A percentile compares a stretch with the other conserved stretches of the same genome.
Evolutionary conservation across 2,797 vertebrate species (phyloP).

Genomic region (Hapalemur alaotrensis): DNA sequence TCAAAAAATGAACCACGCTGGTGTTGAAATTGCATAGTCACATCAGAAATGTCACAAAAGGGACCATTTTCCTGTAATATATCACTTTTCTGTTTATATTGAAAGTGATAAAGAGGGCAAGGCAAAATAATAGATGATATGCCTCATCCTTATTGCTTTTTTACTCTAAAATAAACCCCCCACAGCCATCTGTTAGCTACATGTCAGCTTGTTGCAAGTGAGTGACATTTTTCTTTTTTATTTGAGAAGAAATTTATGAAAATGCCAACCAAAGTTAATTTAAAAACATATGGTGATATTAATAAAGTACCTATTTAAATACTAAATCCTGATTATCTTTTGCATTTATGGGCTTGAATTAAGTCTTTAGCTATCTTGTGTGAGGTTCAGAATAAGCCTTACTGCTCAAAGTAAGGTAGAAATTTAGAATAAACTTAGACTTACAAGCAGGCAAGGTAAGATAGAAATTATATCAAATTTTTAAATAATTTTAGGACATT

Average conservation of each 20-base stretch:
- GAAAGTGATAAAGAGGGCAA: constrained; percentile 77
- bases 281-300: constrained; percentile 66
- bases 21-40: constrained; percentile 65
- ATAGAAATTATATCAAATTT: background rate
- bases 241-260: constrained; percentile 70
- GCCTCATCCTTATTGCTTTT: constrained; percentile 70
- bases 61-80: constrained; percentile 71
- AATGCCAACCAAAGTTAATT: constrained; percentile 63
- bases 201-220: constrained; percentile 65
- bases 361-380: background rate
- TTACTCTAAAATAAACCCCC: constrained; percentile 62
- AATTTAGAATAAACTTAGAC: background rate
- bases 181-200: constrained; percentile 74
- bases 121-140: constrained; percentile 79
- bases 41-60: constrained; percentile 77
- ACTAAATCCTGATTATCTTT: constrained; percentile 47
- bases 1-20: constrained; percentile 46
- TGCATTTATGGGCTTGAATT: constrained; percentile 4
- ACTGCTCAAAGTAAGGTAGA: background rate
- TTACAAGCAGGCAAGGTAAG: background rate
- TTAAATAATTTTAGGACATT: background rate
- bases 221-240: constrained; percentile 76
- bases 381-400: background rate
- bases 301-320: constrained; percentile 58
- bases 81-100: constrained; percentile 80